Base-by-base conservation (phyloP, 2,888 invertebrate genomes). In the Xestia c-nigrum region DNA sequence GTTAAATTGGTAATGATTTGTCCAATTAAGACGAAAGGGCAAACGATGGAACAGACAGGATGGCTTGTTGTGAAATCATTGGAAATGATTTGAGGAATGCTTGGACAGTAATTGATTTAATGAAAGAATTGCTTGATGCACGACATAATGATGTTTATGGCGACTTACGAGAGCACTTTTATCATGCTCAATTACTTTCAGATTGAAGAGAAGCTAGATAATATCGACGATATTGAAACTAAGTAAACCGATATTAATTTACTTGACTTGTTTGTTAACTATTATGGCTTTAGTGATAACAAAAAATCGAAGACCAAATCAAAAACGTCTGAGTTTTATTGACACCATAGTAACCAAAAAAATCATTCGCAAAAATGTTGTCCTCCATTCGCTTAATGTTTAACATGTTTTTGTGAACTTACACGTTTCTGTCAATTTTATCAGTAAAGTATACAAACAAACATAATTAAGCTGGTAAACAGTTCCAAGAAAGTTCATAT, bases 1-100 rank as follows among this genome's bases (percentile, higher is more conserved):
- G 90, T 90, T 92, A 92, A 94, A 95, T 94, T 94, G 94, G 93
- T 92, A 94, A 94, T 93, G 94, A 94, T 94, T 95, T 92, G 94
- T 94, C 91, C 94, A 94, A 95, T 95, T 95, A 95, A 91, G 90
- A 91, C 91, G 89, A 92, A 94, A 93, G 91, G 94, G 92, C 91
- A 91, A 89, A 81, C 80, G 84, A 78, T 76, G 78, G 85, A 85
- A 83, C 72, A 78, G 74, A 83, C 85, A 83, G 86, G 86, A 90
- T 85, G 88, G 90, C 90, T 91, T 91, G 90, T 92, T 90, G 90
- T 89, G 88, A 88, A 91, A 90, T 92, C 90, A 92, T 93, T 90
- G 85, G 83, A 87, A 88, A 89, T 88, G 87, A 87, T 86, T 87
- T 87, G 86, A 85, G 81, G 82, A 88, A 83, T 83, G 83, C 80